Conservation (phyloP, 2,888 invertebrate genomes). For the Drosophila infuscata region DNA sequence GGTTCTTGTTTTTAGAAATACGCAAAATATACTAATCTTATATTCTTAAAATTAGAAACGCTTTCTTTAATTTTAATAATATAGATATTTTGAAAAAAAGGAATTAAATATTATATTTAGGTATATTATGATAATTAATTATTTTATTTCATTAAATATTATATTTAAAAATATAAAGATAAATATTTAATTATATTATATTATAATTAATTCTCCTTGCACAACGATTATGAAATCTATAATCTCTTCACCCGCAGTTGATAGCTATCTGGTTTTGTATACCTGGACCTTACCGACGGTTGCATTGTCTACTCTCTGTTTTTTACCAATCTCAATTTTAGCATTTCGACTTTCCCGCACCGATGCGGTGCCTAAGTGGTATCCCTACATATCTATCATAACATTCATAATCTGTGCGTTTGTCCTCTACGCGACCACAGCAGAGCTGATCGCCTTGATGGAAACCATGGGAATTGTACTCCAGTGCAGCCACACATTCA, state of each 20-base stretch:
- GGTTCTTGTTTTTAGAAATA: too few relatives aligned
- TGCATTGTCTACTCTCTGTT: accelerated
- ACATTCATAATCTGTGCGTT: conserved; percentile 2
- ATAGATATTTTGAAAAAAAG: too few relatives aligned
- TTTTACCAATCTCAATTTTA: background rate
- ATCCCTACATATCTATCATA: conserved; percentile 3
- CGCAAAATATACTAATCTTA: too few relatives aligned
- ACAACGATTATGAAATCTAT: background rate
- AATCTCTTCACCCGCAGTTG: background rate
- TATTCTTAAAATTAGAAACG: too few relatives aligned
- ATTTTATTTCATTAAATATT: background rate
- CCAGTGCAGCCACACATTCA: conserved; percentile 39
- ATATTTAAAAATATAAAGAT: background rate
- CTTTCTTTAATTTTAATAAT: too few relatives aligned
- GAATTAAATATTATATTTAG: too few relatives aligned
- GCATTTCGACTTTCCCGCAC: conserved; percentile 28
- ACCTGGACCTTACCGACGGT: accelerated
- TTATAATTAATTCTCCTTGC: background rate
- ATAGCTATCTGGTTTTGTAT: accelerated
- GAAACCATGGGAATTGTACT: conserved; percentile 40
- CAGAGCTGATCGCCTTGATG: conserved; percentile 32
- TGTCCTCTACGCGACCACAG: conserved; percentile 16
- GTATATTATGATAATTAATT: too few relatives aligned
- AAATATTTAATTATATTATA: background rate
- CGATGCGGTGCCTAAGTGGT: conserved; percentile 39